Evolutionary conservation across 2,113 vertebrate species (phyloP), one percentile per base, ranked within the genome.

Genomic region (Pseudorasbora parva): DNA sequence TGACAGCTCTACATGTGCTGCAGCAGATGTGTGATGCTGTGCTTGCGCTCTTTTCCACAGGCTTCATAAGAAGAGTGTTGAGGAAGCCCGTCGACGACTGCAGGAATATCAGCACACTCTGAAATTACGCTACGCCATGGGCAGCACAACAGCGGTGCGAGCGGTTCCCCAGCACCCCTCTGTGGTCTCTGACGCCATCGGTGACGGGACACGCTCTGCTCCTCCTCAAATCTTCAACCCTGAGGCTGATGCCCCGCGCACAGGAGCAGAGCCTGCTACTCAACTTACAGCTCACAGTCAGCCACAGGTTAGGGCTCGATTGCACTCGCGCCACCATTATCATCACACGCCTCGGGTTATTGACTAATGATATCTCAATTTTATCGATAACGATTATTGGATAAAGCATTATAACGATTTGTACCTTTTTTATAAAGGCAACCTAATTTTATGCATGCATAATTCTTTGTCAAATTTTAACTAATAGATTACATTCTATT

Each of bases 61-160:
- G 85, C 69, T 94, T 81, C 96, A 97, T 85, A 93, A 91, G 88
- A 93, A 92, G 17, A 94, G 94, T 0, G 78, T 95, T 80, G 95
- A 95, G 82, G 94, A 93, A 84, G 96, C 95, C 83, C 92, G 92
- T 7, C 94, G 89, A 43, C 92, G 25, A 27, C 92, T 99, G 33
- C 92, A 96, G 17, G 94, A 98, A 21, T 98, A 98, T 91, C 96
- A 98, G 90, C 87, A 88, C 37, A 85, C 92, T 30, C 75, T 98
- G 82, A 94, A 88, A 74, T 87, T 91, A 47, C 94, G 90, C 60
- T 91, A 93, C 81, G 89, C 86, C 11, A 80, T 89, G 17, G 41
- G 43, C 30, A 71, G n/a, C 72, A 2, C 66, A 11, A 14, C 59
- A 12, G 30, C 60, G 30, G 60, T 14, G 1, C 54, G 41, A 47